Conservation (phyloP, 2,888 invertebrate genomes). For the Ennomos erosarius region DNA sequence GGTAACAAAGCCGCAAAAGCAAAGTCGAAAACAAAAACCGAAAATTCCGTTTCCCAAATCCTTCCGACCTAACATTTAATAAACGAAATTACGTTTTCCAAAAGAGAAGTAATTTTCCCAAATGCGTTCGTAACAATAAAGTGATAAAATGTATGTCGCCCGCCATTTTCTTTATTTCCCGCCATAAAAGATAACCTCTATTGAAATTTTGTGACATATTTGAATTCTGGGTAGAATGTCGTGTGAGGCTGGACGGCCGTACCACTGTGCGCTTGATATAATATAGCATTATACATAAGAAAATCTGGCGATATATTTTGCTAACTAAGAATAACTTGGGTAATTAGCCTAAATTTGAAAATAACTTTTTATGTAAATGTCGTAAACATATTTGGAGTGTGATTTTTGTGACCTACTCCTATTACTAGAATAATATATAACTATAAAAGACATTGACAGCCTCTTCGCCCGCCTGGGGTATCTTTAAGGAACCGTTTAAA, state of each 20-base stretch:
- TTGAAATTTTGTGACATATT: conserved; percentile 45
- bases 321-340: conserved; percentile 9
- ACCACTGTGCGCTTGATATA: neutral
- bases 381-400: too few relatives aligned
- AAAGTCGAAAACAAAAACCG: neutral
- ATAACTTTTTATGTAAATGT: too few relatives aligned
- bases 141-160: conserved; percentile 39
- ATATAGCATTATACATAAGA: conserved; percentile 22
- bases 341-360: neutral
- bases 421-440: too few relatives aligned
- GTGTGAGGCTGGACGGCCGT: conserved; percentile 2
- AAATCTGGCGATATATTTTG: conserved; percentile 11
- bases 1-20: neutral
- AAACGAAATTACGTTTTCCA: conserved; percentile 25
- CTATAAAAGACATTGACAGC: too few relatives aligned
- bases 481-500: too few relatives aligned
- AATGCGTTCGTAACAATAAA: conserved; percentile 39
- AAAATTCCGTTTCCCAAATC: conserved; percentile 7
- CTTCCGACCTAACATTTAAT: conserved; percentile 19
- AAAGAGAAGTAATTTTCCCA: conserved; percentile 32
- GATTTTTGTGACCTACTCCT: too few relatives aligned
- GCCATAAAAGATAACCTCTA: conserved; percentile 43
- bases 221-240: conserved; percentile 38
- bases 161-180: conserved; percentile 44
- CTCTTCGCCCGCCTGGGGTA: too few relatives aligned